These are phyloP conservation scores for Neocrepidodera transversa DNA, from an alignment of 2,888 invertebrate genomes.

Conservation along the genomic window DNA sequence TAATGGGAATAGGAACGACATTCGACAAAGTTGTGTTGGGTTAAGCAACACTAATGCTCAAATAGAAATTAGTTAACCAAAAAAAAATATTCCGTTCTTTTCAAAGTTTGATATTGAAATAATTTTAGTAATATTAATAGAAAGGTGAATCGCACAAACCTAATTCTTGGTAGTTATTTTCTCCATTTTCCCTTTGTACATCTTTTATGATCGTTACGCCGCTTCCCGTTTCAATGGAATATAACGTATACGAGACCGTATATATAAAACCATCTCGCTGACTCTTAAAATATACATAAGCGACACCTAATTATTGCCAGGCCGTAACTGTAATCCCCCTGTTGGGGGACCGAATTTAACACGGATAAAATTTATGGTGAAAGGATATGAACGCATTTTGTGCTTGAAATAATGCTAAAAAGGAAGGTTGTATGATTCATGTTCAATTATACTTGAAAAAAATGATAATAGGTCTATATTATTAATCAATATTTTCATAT, in stretches of 20 bases:
- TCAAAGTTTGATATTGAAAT: background rate
- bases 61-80: slow-evolving; percentile 1
- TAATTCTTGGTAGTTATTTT: slow-evolving; percentile 16
- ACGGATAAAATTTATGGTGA: slow-evolving; percentile 39
- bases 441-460: too few species aligned
- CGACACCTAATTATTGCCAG: slow-evolving; percentile 52
- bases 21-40: slow-evolving; percentile 10
- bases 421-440: too few species aligned
- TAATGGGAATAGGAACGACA: slow-evolving; percentile 19
- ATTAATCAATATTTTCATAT: too few species aligned
- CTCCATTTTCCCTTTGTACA: slow-evolving; percentile 17
- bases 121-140: too few species aligned
- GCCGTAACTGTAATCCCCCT: slow-evolving; percentile 50
- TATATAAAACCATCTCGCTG: slow-evolving; percentile 38
- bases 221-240: slow-evolving; percentile 20
- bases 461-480: too few species aligned
- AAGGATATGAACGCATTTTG: slow-evolving; percentile 25
- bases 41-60: slow-evolving; percentile 3
- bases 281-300: slow-evolving; percentile 50
- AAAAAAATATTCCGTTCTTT: background rate
- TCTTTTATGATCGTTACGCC: slow-evolving; percentile 29
- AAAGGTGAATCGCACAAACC: slow-evolving; percentile 5
- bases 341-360: slow-evolving; percentile 49
- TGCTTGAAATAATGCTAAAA: slow-evolving; percentile 11
- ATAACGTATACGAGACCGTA: slow-evolving; percentile 33